phyloP scores from a whole-genome alignment of 2,888 invertebrate genomes.

The Eubasilissa splendida region DNA sequence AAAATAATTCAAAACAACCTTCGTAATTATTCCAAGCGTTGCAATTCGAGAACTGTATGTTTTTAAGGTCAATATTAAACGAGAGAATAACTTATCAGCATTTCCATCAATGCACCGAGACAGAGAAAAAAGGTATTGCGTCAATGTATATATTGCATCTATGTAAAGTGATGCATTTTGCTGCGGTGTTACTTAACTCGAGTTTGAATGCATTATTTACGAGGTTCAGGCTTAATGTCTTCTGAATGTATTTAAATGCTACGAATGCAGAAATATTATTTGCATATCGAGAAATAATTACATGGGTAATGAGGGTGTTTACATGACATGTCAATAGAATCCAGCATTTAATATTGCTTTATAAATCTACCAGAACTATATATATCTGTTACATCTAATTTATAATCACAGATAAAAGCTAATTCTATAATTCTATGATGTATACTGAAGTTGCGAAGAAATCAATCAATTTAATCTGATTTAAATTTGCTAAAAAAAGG shows the following conservation, averaged over 20 bases:
- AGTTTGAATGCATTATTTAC: neutral
- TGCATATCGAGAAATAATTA: slow-evolving; percentile 26
- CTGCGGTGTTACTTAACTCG: neutral
- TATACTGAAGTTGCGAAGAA: neutral
- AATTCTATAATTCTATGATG: neutral
- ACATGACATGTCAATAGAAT: slow-evolving; percentile 6
- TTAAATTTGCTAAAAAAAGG: no score
- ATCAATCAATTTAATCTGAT: no score
- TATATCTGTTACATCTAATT: no score
- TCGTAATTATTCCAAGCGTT: slow-evolving; percentile 3
- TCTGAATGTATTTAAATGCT: slow-evolving; percentile 10
- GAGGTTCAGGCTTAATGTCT: slow-evolving; percentile 6
- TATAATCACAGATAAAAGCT: no score
- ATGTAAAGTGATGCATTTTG: neutral
- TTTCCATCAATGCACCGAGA: neutral
- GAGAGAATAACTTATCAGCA: neutral
- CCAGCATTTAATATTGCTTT: neutral
- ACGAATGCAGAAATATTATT: slow-evolving; percentile 1
- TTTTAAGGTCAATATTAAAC: slow-evolving; percentile 14
- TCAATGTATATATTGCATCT: neutral
- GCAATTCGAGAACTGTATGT: slow-evolving; percentile 13
- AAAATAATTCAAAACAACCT: neutral
- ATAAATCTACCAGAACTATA: no score
- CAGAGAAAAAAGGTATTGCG: neutral
- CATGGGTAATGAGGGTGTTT: slow-evolving; percentile 15